Base-by-base conservation (phyloP, 2,113 vertebrate species). In the Ceuthmochares aereus region DNA sequence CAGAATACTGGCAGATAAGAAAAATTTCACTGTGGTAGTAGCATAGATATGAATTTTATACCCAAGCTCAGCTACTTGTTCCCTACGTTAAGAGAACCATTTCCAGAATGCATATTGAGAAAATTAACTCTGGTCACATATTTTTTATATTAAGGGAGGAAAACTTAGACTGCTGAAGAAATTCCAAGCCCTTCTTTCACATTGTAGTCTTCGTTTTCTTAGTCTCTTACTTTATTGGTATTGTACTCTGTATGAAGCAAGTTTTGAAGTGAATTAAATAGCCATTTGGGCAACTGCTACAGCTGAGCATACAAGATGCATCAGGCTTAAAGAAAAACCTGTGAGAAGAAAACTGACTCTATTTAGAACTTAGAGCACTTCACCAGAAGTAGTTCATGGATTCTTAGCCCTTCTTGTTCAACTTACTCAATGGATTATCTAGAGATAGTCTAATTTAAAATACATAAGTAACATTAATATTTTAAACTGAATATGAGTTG, bases 91-190 rank as follows among this genome's bases (percentile, higher is more conserved):
- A 63, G 47, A 89, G 14, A 32, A 78, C 19, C 2, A 20, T 42
- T 95, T 91, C 56, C 77, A 84, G 55, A 95, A 63, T 81, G 63
- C 34, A 56, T 93, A 52, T 36, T 94, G 66, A 93, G 81, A 93
- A 94, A 84, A 93, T 91, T 95, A 93, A 72, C 64, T 93, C 56
- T 84, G 11, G 27, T 63, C 64, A 82, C 84, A 87, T 32, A 70
- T 59, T 91, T 91, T 93, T 95, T 87, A 42, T 67, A 42, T 86
- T 92, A 94, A 63, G 32, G 27, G 26, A 67, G 68, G 64, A 82
- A 95, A 95, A 82, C 52, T 69, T 95, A 42, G 70, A 91, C 67
- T 89, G 17, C 51, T 93, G 52, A 95, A 84, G 69, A 77, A 91
- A 87, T 91, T 94, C 47, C 52, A 81, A 83, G 26, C 36, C n/a